Evolutionary conservation across 2,113 vertebrate species (phyloP).

Genomic region (Chlamydotis undulata): DNA sequence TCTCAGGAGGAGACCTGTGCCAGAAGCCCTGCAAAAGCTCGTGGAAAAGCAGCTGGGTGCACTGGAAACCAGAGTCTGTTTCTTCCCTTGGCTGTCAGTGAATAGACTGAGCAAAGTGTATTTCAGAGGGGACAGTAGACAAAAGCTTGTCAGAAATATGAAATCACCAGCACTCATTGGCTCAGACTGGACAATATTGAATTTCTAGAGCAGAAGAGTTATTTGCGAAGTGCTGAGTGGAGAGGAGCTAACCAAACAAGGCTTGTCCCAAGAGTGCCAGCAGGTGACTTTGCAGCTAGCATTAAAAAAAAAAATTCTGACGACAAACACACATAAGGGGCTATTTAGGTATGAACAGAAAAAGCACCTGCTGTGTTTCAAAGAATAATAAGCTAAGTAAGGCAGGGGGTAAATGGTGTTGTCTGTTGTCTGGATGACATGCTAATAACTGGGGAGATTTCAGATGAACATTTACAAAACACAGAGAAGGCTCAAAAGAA

Average conservation of each 20-base stretch:
- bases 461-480: conserved; percentile 37
- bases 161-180: background rate
- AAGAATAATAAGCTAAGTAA: conserved; percentile 47
- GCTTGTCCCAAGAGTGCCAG: background rate
- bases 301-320: background rate
- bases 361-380: conserved; percentile 49
- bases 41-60: background rate
- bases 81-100: background rate
- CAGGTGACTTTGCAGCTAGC: conserved; percentile 17
- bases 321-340: conserved; percentile 23
- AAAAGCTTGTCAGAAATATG: background rate
- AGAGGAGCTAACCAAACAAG: background rate
- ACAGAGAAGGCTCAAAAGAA: conserved; percentile 6
- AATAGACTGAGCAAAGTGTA: background rate
- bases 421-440: conserved; percentile 44
- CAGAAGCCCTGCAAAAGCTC: background rate
- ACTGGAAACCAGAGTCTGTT: background rate
- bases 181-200: background rate
- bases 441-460: conserved; percentile 46
- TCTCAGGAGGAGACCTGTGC: background rate
- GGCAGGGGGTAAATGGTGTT: conserved; percentile 54
- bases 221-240: background rate
- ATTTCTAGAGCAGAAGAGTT: background rate
- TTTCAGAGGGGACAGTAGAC: background rate
- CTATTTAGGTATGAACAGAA: conserved; percentile 45